These are phyloP conservation scores for Scyliorhinus canicula DNA, from an alignment of 2,797 vertebrate genomes.

Conservation along the genomic window DNA sequence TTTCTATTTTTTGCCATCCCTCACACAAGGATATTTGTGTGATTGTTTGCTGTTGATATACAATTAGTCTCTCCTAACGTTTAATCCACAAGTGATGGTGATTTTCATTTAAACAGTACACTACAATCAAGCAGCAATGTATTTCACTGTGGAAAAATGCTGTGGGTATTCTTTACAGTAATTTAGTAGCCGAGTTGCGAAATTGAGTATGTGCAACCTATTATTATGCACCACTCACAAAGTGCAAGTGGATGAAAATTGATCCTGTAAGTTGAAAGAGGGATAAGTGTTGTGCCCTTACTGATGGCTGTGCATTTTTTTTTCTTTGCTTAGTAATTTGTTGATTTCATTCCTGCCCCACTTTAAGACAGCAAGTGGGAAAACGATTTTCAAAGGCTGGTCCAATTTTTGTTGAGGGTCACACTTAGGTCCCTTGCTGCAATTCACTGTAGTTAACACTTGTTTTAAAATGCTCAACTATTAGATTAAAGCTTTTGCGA, in stretches of 20 bases:
- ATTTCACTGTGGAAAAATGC: slow-evolving; percentile 64
- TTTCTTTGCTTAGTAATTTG: slow-evolving; percentile 64
- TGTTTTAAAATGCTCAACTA: not conserved
- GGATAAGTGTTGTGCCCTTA: slow-evolving; percentile 81
- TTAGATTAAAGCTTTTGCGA: slow-evolving; percentile 21
- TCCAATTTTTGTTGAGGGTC: slow-evolving; percentile 13
- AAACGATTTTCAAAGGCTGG: not conserved
- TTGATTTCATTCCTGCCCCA: slow-evolving; percentile 86
- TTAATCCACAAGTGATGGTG: slow-evolving; percentile 81
- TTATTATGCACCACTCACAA: slow-evolving; percentile 88
- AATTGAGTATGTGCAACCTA: slow-evolving; percentile 87
- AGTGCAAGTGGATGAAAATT: slow-evolving; percentile 89
- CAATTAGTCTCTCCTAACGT: slow-evolving; percentile 73
- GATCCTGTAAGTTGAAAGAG: slow-evolving; percentile 86
- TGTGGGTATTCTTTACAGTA: slow-evolving; percentile 62
- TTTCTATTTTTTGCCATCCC: slow-evolving; percentile 60
- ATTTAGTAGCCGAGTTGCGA: slow-evolving; percentile 81
- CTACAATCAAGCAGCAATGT: slow-evolving; percentile 65
- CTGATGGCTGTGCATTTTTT: slow-evolving; percentile 76
- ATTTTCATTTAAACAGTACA: slow-evolving; percentile 70
- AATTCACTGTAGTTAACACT: not conserved
- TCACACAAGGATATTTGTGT: slow-evolving; percentile 63
- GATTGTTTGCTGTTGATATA: slow-evolving; percentile 63
- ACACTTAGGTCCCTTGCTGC: slow-evolving; percentile 5
- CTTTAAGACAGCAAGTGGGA: slow-evolving; percentile 64